phyloP scores from a whole-genome alignment of 1,140 invertebrate species.

The Brachionus manjavacas region DNA sequence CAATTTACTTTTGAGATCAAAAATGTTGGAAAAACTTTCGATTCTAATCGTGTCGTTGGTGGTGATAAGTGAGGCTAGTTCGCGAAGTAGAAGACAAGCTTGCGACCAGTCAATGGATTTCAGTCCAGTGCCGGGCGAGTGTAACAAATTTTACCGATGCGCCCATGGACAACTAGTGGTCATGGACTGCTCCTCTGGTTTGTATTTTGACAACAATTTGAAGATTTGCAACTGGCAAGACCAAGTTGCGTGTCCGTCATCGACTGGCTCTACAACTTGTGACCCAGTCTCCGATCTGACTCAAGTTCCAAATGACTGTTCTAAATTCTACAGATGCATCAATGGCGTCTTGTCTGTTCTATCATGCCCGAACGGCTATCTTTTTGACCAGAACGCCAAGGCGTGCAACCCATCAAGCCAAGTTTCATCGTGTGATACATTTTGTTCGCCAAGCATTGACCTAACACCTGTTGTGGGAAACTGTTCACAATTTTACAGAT shows the following conservation, averaged over 20 bases:
- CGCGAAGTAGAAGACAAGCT: neutral
- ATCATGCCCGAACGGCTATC: neutral
- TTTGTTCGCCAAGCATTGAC: neutral
- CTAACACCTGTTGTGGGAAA: neutral
- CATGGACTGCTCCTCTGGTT: neutral
- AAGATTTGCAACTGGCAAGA: neutral
- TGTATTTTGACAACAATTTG: neutral
- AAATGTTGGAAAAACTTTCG: neutral
- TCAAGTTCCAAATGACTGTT: neutral
- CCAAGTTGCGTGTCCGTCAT: neutral
- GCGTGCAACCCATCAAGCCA: neutral
- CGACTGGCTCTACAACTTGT: neutral
- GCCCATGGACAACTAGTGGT: neutral
- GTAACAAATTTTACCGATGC: slow-evolving; percentile 4
- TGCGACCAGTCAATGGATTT: neutral
- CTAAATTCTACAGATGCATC: slow-evolving; percentile 32
- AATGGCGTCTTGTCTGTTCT: slow-evolving; percentile 1
- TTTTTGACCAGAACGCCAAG: neutral
- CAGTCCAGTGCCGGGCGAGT: neutral
- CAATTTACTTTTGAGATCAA: neutral
- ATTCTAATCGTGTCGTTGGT: neutral
- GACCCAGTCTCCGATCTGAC: neutral
- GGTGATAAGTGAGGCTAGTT: neutral
- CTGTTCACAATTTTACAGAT: slow-evolving; percentile 34
- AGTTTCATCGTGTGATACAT: neutral